Evolutionary conservation across 2,888 invertebrate genomes (phyloP).

Genomic region (Sericinus montela): DNA sequence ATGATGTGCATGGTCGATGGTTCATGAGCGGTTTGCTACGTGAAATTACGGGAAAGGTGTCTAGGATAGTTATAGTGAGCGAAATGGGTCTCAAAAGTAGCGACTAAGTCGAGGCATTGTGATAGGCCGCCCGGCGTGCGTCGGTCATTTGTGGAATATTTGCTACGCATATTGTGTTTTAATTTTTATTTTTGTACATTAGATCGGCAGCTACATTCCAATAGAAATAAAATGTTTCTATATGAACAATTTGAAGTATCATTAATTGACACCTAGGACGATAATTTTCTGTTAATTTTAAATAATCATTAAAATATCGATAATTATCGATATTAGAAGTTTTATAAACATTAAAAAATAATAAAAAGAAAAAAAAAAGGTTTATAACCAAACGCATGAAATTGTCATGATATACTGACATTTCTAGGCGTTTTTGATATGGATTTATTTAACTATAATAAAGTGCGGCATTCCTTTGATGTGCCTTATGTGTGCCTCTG

Average conservation of each 20-base stretch:
- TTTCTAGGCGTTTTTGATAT: too few species aligned
- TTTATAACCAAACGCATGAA: too few species aligned
- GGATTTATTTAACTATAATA: too few species aligned
- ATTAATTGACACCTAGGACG: constrained; percentile 14
- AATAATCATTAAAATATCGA: too few species aligned
- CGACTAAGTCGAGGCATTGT: constrained; percentile 48
- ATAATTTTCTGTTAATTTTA: neutral
- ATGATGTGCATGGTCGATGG: neutral
- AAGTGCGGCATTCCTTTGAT: neutral
- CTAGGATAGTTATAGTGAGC: constrained; percentile 32
- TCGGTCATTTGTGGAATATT: constrained; percentile 25
- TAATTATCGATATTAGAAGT: too few species aligned
- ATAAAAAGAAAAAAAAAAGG: too few species aligned
- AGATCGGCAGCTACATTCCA: constrained; percentile 17
- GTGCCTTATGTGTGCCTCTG: constrained; percentile 15
- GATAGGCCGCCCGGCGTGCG: constrained; percentile 33
- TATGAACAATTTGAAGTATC: constrained; percentile 4
- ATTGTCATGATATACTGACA: too few species aligned
- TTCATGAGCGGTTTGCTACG: neutral
- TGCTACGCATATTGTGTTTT: neutral
- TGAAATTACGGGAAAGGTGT: constrained; percentile 9
- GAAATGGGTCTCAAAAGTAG: constrained; percentile 58
- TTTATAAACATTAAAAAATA: too few species aligned
- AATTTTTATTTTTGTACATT: constrained; percentile 7
- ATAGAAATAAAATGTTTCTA: constrained; percentile 4